phyloP scores from a whole-genome alignment of 2,888 invertebrate genomes.

The Tipula lateralis region DNA sequence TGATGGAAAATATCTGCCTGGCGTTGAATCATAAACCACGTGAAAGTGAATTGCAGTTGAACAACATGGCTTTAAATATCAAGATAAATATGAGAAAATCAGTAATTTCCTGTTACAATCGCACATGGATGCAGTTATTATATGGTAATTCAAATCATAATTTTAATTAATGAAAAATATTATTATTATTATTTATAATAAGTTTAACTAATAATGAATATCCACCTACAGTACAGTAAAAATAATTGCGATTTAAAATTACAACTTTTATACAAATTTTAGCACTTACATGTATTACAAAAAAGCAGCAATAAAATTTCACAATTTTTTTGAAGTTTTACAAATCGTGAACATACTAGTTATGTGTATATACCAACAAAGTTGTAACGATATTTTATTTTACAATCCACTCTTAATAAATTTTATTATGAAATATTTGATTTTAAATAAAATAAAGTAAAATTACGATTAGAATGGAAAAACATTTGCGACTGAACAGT shows the following conservation, averaged over 20 bases:
- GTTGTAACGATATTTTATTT: neutral
- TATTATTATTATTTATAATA: neutral
- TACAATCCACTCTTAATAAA: neutral
- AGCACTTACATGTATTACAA: neutral
- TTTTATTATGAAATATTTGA: neutral
- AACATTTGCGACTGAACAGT: neutral
- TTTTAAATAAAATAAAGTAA: neutral
- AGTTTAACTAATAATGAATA: neutral
- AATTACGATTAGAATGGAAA: neutral
- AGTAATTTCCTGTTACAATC: neutral
- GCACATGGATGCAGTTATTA: neutral
- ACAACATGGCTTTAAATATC: neutral
- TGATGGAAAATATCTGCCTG: too few species aligned
- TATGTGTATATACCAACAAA: neutral
- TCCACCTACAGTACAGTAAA: neutral
- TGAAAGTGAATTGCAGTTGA: too few species aligned
- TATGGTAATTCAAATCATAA: neutral
- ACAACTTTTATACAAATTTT: too few species aligned
- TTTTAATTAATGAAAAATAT: neutral
- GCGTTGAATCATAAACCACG: too few species aligned
- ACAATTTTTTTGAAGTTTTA: neutral
- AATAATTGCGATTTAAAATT: neutral
- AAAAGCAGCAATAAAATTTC: neutral
- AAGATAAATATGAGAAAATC: neutral
- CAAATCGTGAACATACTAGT: neutral